These are phyloP conservation scores for Lepidostoma basale DNA, from an alignment of 1,140 invertebrate genomes.

Conservation along the genomic window DNA sequence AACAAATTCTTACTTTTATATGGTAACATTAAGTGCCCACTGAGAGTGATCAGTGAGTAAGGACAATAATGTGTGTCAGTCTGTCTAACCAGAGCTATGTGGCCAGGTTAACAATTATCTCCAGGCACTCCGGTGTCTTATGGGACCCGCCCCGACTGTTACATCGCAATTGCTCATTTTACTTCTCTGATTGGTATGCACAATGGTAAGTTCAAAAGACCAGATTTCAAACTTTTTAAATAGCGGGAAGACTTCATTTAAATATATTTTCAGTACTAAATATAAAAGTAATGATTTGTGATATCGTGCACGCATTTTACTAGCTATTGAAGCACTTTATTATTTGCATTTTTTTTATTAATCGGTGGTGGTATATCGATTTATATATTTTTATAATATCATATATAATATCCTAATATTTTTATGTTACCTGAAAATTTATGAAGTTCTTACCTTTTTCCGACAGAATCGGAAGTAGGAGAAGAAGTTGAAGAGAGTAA, in stretches of 20 bases:
- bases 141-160: conserved; percentile 32
- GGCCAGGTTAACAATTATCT: not conserved
- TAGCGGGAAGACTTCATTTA: conserved; percentile 5
- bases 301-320: conserved; percentile 35
- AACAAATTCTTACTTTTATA: conserved; percentile 45
- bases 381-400: conserved; percentile 22
- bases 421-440: conserved; percentile 13
- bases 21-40: conserved; percentile 20
- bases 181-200: conserved; percentile 38
- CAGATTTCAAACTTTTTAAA: conserved; percentile 13
- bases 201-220: conserved; percentile 44
- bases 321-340: conserved; percentile 39
- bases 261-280: conserved; percentile 19
- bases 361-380: conserved; percentile 42
- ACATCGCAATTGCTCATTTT: conserved; percentile 38
- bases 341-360: conserved; percentile 35
- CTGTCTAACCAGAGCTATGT: conserved; percentile 35
- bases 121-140: conserved; percentile 38
- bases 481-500: conserved; percentile 70
- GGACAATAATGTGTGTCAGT: conserved; percentile 45
- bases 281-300: conserved; percentile 44
- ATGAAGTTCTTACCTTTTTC: conserved; percentile 15
- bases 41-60: conserved; percentile 25
- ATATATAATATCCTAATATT: conserved; percentile 1
- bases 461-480: conserved; percentile 59